phyloP scores from a whole-genome alignment of 2,888 invertebrate genomes.

The Elysia crispata region DNA sequence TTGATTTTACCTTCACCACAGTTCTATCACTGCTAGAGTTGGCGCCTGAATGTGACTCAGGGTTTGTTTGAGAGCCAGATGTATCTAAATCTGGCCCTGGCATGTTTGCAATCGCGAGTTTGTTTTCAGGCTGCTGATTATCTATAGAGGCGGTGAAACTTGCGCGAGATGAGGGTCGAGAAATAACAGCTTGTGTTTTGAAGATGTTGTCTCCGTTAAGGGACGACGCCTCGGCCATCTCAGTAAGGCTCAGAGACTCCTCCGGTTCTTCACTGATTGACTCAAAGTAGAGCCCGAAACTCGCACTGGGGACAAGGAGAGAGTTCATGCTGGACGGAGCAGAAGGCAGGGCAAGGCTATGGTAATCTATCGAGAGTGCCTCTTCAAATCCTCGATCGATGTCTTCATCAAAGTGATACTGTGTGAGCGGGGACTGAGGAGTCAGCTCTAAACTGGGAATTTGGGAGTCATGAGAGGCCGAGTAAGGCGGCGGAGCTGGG shows the following conservation, averaged over 20 bases:
- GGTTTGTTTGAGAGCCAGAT: no score
- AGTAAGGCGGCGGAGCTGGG: no score
- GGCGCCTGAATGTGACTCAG: background rate
- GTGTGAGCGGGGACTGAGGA: slow-evolving; percentile 49
- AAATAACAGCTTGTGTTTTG: slow-evolving; percentile 59
- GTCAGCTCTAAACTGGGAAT: background rate
- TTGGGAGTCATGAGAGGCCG: background rate
- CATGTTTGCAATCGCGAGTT: background rate
- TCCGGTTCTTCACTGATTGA: slow-evolving; percentile 66
- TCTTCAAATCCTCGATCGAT: slow-evolving; percentile 67
- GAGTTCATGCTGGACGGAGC: no score
- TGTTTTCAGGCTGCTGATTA: background rate
- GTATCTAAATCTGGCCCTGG: background rate
- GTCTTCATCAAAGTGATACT: slow-evolving; percentile 62
- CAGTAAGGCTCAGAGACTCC: slow-evolving; percentile 45
- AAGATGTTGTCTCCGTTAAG: slow-evolving; percentile 49
- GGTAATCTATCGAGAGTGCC: slow-evolving; percentile 59
- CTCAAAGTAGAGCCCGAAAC: slow-evolving; percentile 60
- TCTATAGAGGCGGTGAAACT: background rate
- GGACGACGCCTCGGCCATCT: slow-evolving; percentile 17
- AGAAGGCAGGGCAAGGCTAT: slow-evolving; percentile 45
- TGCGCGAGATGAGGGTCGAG: slow-evolving; percentile 51
- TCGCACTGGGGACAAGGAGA: slow-evolving; percentile 46
- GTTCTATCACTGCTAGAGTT: background rate
- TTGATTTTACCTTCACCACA: no score